These are phyloP conservation scores for Athetis lepigone DNA, from an alignment of 2,888 invertebrate species.

Conservation along the genomic window DNA sequence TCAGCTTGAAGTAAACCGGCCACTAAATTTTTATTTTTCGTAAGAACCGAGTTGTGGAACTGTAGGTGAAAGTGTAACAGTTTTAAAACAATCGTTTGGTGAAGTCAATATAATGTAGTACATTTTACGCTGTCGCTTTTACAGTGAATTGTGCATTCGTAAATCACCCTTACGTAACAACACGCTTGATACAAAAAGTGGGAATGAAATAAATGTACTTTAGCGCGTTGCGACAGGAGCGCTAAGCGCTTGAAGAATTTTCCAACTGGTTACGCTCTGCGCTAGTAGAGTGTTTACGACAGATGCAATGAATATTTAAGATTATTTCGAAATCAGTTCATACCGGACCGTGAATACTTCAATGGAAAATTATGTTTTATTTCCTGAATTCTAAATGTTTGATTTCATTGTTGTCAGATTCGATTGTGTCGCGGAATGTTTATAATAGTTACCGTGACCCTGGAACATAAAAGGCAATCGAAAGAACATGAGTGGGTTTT, in stretches of 20 bases:
- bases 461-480: too few species aligned
- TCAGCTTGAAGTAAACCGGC: constrained; percentile 44
- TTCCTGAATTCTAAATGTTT: background rate
- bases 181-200: constrained; percentile 72
- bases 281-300: constrained; percentile 48
- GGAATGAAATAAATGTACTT: constrained; percentile 68
- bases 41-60: constrained; percentile 35
- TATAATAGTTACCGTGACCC: too few species aligned
- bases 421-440: too few species aligned
- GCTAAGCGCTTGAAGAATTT: constrained; percentile 64
- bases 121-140: constrained; percentile 76
- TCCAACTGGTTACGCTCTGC: constrained; percentile 49
- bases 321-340: constrained; percentile 44
- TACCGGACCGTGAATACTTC: background rate
- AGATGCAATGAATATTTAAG: constrained; percentile 59
- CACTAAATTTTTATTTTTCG: constrained; percentile 61
- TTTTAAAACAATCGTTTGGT: constrained; percentile 65
- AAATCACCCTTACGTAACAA: constrained; percentile 74
- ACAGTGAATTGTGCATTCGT: constrained; percentile 74
- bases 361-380: constrained; percentile 5
- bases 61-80: constrained; percentile 44
- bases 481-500: too few species aligned
- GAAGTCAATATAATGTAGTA: constrained; percentile 70
- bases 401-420: constrained; percentile 1
- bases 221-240: constrained; percentile 56